Evolutionary conservation across 53 echinoderm and acorn worm genomes (phyloP).

Genomic region (Henricia sp.): DNA sequence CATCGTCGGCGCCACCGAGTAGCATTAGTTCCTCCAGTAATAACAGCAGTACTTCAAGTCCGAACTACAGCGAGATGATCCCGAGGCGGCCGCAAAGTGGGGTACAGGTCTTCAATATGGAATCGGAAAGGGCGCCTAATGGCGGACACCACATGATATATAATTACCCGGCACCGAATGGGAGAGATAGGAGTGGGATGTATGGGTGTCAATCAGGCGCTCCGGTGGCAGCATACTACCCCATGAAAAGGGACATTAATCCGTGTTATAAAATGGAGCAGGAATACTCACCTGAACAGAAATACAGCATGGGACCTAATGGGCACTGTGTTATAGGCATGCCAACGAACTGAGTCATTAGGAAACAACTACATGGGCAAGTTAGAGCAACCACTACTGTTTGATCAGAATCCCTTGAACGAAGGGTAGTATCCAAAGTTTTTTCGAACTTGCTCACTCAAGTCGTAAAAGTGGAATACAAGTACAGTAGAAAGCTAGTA

Average conservation of each 20-base stretch:
- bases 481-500: no score
- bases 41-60: slow-evolving; percentile 15
- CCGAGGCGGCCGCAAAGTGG: no score
- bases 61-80: slow-evolving; percentile 31
- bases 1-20: not conserved
- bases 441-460: no score
- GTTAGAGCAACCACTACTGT: no score
- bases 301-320: not conserved
- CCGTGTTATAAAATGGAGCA: not conserved
- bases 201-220: slow-evolving; percentile 20
- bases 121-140: not conserved
- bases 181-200: slow-evolving; percentile 6
- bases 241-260: slow-evolving; percentile 34
- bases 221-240: no score
- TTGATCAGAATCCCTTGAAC: no score
- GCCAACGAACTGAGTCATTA: not conserved
- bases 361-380: no score
- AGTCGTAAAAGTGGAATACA: no score
- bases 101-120: not conserved
- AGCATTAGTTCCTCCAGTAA: slow-evolving; percentile 20
- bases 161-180: slow-evolving; percentile 38
- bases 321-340: not conserved
- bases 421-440: no score
- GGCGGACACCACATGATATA: slow-evolving; percentile 40
- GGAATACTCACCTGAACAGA: not conserved